These are phyloP conservation scores for Enteromius mattozi DNA, from an alignment of 2,797 vertebrate genomes.

Conservation along the genomic window DNA sequence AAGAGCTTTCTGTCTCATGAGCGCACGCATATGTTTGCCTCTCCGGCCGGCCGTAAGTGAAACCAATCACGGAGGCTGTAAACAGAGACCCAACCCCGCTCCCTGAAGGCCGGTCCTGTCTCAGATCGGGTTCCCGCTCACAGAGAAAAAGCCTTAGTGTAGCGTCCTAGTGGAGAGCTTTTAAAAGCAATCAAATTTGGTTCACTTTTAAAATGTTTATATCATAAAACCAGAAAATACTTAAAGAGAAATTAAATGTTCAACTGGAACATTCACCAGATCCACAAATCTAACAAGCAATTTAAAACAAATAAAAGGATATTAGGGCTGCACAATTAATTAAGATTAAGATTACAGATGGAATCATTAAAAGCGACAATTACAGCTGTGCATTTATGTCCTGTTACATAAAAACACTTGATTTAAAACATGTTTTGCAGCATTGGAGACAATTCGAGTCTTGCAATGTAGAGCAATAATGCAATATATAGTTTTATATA, in stretches of 20 bases:
- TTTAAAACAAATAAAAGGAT: not conserved
- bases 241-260: not conserved
- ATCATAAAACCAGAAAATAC: not conserved
- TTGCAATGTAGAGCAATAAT: not conserved
- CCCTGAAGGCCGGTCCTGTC: constrained; percentile 57
- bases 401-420: not conserved
- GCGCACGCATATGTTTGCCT: constrained; percentile 48
- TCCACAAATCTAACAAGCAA: not conserved
- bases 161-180: not conserved
- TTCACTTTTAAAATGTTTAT: not conserved
- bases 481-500: not conserved
- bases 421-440: not conserved
- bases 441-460: not conserved
- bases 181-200: not conserved
- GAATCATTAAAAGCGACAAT: not conserved
- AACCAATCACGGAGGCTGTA: constrained; percentile 65
- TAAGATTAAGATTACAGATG: not conserved
- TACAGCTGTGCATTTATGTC: not conserved
- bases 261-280: not conserved
- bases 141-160: constrained; percentile 58
- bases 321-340: not conserved
- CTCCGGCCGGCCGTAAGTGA: constrained; percentile 59
- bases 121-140: constrained; percentile 66
- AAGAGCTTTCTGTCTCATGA: constrained; percentile 23
- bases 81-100: constrained; percentile 70